Percentiles rank a stretch among this genome's conserved stretches.
phyloP scores from a whole-genome alignment of 1,140 invertebrate genomes.

The Aphaenogaster floridana region DNA sequence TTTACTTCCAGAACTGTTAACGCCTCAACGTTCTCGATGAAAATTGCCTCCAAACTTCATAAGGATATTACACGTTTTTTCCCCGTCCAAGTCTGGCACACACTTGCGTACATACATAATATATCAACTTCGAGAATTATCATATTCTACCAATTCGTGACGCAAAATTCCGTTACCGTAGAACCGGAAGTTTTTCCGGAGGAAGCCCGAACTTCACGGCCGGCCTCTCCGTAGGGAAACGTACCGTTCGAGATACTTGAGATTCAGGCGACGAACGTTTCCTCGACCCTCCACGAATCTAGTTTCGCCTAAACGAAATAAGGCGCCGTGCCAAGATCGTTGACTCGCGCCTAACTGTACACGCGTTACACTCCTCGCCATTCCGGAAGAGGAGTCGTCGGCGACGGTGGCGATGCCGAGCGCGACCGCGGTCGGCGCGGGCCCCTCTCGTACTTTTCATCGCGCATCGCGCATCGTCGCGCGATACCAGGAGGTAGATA shows the following conservation, averaged over 20 bases:
- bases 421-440: neutral
- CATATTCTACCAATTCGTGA: neutral
- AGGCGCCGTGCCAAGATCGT: constrained; percentile 77
- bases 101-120: neutral
- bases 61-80: neutral
- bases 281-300: constrained; percentile 77
- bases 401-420: constrained; percentile 30
- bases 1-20: neutral
- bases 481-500: constrained; percentile 24
- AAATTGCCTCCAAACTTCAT: neutral
- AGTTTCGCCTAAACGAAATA: constrained; percentile 78
- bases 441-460: neutral
- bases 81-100: neutral
- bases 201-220: neutral
- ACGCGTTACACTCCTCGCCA: constrained; percentile 51
- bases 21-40: neutral
- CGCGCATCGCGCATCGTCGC: neutral
- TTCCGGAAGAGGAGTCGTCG: constrained; percentile 62
- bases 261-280: constrained; percentile 67
- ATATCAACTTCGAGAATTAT: neutral
- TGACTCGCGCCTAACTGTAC: constrained; percentile 79
- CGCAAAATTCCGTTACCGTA: neutral
- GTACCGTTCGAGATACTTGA: constrained; percentile 68
- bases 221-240: neutral
- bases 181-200: neutral